Evolutionary conservation across 37 sponge, comb jelly and placozoan genomes (phyloP).

Genomic region (Aphrocallistes beatrix): DNA sequence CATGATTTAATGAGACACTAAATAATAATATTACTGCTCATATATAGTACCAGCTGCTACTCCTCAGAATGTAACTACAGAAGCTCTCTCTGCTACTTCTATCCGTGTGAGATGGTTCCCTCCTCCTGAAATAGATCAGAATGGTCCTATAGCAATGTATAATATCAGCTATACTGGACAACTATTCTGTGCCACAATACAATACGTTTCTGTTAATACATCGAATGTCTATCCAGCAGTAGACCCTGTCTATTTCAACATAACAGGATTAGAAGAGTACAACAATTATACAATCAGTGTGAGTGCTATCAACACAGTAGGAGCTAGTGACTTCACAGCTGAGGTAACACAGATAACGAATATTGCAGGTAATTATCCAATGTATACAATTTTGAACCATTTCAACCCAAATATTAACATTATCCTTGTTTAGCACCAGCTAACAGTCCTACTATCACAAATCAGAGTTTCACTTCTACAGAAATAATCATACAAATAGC

Average conservation of each 20-base stretch:
- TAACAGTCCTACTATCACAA: too few relatives aligned
- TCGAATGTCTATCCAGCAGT: not conserved
- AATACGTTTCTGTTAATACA: not conserved
- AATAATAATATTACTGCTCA: not conserved
- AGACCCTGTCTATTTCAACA: not conserved
- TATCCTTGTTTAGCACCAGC: too few relatives aligned
- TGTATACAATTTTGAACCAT: too few relatives aligned
- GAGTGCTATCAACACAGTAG: not conserved
- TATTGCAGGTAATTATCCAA: constrained; percentile 5
- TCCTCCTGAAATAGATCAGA: not conserved
- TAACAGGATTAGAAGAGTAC: not conserved
- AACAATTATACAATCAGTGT: not conserved
- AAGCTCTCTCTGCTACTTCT: not conserved
- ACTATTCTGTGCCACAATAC: not conserved
- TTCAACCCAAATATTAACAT: too few relatives aligned
- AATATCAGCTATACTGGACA: not conserved
- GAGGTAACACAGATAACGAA: not conserved
- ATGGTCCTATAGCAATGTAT: not conserved
- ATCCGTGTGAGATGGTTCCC: not conserved
- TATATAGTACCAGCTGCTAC: not conserved
- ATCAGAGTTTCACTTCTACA: not conserved
- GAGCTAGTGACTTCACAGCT: not conserved
- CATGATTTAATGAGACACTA: not conserved
- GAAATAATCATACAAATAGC: not conserved
- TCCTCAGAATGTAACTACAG: not conserved